A percentile compares a stretch with the other conserved stretches of the same genome.
phyloP scores from a whole-genome alignment of 2,113 vertebrate species.

The Ellobius talpinus region DNA sequence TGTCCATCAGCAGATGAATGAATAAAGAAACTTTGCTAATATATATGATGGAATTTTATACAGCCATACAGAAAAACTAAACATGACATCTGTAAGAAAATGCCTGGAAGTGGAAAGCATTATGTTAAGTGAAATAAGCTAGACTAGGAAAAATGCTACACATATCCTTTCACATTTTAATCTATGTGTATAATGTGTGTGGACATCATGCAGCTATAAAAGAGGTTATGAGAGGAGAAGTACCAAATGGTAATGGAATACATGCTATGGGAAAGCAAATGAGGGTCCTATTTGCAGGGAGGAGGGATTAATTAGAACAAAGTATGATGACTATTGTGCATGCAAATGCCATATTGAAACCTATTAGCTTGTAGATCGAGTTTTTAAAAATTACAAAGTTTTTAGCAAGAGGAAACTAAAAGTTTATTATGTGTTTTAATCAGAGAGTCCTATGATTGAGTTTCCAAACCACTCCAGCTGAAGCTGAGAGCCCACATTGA shows the following conservation, averaged over 20 bases:
- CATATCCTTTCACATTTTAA: not conserved
- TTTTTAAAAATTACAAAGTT: not conserved
- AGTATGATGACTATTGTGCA: not conserved
- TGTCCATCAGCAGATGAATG: not conserved
- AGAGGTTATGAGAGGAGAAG: not conserved
- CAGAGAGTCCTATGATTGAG: not conserved
- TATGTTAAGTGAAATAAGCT: not conserved
- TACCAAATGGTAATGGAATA: not conserved
- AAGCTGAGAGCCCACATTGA: not conserved
- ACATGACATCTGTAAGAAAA: not conserved
- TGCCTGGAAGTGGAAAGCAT: not conserved
- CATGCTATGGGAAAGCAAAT: not conserved
- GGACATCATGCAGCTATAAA: not conserved
- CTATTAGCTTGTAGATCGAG: too few relatives aligned
- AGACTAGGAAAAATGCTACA: not conserved
- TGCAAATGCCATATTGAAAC: not conserved
- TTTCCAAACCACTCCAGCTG: constrained; percentile 23
- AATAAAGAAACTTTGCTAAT: not conserved
- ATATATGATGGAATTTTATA: not conserved
- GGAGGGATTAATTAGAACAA: not conserved
- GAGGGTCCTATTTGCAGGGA: not conserved
- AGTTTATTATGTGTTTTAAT: not conserved
- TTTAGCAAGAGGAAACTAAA: constrained; percentile 28
- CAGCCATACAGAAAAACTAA: not conserved
- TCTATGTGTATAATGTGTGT: not conserved